phyloP scores from a whole-genome alignment of 2,797 vertebrate genomes.

The Bradypus variegatus region DNA sequence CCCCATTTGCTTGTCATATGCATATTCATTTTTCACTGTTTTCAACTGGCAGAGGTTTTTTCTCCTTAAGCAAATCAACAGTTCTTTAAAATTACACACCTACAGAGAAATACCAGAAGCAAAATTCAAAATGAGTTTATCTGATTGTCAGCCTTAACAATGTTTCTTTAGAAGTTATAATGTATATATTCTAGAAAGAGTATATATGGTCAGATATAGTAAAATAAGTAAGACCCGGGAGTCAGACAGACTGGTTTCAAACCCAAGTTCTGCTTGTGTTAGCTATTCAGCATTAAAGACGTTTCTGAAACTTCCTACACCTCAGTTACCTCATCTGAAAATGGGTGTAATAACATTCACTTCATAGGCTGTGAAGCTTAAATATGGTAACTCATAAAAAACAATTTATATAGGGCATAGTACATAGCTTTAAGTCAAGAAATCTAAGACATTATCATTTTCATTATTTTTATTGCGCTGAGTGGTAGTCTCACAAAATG shows the following conservation, averaged over 20 bases:
- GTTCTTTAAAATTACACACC: slow-evolving; percentile 1
- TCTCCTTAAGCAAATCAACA: neutral
- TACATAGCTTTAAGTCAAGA: neutral
- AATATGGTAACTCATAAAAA: neutral
- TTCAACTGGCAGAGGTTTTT: neutral
- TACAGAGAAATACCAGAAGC: neutral
- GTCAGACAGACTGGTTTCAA: neutral
- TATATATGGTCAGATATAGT: neutral
- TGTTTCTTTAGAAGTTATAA: neutral
- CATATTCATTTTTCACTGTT: slow-evolving; percentile 1
- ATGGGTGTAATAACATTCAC: neutral
- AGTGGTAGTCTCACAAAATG: slow-evolving; percentile 7
- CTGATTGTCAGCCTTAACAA: neutral
- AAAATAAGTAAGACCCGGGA: neutral
- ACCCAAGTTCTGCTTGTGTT: neutral
- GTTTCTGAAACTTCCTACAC: neutral
- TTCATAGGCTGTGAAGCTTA: neutral
- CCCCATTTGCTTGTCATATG: neutral
- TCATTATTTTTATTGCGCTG: neutral
- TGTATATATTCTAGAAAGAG: neutral
- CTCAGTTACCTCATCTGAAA: slow-evolving; percentile 26
- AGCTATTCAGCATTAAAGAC: neutral
- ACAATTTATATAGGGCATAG: neutral
- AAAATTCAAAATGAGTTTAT: neutral
- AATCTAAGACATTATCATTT: neutral